Percentiles rank a stretch among this genome's conserved stretches.
Evolutionary conservation across 2,797 vertebrate species (phyloP).

Genomic region (Anolis apletophallus): DNA sequence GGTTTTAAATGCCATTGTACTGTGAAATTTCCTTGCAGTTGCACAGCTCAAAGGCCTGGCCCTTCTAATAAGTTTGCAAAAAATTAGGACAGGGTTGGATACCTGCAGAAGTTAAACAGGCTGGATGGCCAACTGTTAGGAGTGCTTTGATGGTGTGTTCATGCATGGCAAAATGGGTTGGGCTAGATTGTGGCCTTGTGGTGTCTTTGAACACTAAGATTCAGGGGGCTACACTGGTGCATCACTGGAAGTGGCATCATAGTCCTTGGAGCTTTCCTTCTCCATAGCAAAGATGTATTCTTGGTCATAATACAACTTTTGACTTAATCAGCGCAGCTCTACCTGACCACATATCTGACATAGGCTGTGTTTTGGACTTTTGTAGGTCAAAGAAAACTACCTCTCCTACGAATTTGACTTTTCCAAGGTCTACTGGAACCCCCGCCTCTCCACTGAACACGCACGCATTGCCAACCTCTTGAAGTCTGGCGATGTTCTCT

Average conservation of each 20-base stretch:
- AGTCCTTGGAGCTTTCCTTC: background rate
- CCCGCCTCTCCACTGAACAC: slow-evolving; percentile 93
- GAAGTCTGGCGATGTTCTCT: slow-evolving; percentile 83
- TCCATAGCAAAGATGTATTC: background rate
- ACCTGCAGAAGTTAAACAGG: too few species aligned
- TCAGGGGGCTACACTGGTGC: too few species aligned
- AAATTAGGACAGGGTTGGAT: background rate
- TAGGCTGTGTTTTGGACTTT: slow-evolving; percentile 52
- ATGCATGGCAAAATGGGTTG: too few species aligned
- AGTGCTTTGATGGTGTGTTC: too few species aligned
- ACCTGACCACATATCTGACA: background rate
- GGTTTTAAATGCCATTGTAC: background rate
- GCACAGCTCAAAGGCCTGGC: background rate
- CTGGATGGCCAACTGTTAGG: too few species aligned
- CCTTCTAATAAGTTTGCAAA: background rate
- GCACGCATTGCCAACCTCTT: slow-evolving; percentile 84
- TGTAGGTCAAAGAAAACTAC: slow-evolving; percentile 94
- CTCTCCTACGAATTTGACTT: slow-evolving; percentile 93
- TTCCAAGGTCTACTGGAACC: slow-evolving; percentile 96
- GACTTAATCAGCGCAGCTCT: background rate
- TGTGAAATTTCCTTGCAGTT: background rate
- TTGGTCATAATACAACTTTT: background rate
- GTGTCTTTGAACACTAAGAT: too few species aligned
- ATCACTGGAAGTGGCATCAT: too few species aligned
- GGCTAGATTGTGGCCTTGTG: too few species aligned